Evolutionary conservation across 2,797 vertebrate genomes (phyloP).

Genomic region (Tamandua tetradactyla): DNA sequence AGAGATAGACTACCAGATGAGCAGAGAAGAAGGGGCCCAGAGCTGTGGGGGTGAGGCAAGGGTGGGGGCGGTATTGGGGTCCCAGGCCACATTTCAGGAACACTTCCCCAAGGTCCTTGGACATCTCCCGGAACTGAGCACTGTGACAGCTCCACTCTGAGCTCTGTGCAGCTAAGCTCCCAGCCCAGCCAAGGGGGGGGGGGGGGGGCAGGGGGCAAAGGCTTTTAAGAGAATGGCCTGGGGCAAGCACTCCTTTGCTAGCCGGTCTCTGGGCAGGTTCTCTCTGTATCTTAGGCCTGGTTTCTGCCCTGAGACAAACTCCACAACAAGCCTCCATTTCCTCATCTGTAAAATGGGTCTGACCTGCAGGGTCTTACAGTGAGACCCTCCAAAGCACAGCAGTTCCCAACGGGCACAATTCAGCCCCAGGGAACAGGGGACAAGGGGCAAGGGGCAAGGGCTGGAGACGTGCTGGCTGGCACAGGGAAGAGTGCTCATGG

Average conservation of each 20-base stretch:
- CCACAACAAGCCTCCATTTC: background rate
- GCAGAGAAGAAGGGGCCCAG: too few species aligned
- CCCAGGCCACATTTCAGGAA: background rate
- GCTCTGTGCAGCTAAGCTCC: too few species aligned
- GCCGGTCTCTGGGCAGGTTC: too few species aligned
- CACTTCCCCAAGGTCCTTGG: background rate
- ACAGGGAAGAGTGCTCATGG: too few species aligned
- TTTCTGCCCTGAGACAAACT: background rate
- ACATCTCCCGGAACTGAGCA: background rate
- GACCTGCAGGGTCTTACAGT: fast-evolving
- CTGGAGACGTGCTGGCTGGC: background rate
- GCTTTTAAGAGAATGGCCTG: background rate
- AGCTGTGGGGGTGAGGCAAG: too few species aligned
- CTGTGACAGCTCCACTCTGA: background rate
- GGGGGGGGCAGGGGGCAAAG: background rate
- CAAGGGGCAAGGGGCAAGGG: fast-evolving
- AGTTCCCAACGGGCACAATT: fast-evolving
- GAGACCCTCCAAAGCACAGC: background rate
- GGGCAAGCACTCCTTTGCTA: too few species aligned
- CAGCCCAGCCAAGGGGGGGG: background rate
- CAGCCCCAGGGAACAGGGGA: background rate
- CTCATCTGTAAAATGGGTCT: too few species aligned
- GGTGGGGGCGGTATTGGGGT: too few species aligned
- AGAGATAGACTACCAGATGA: too few species aligned
- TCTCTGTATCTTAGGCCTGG: fast-evolving